Evolutionary conservation across 23 tunicate genomes (phyloP).

Genomic region (Pegea sp.): DNA sequence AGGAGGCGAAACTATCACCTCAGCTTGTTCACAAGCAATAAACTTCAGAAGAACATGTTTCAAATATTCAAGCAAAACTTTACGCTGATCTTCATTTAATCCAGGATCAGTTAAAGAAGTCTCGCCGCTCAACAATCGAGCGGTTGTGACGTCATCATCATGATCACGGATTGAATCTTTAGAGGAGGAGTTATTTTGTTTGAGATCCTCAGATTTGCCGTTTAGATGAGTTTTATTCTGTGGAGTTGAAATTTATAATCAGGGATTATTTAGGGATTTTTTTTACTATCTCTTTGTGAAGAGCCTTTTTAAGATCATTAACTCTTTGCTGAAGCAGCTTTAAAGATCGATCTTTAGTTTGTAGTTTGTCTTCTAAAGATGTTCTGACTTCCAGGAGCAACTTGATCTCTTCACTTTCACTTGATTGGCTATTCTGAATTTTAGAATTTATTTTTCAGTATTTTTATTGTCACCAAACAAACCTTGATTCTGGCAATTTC

Average conservation of each 20-base stretch:
- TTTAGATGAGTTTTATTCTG: no score
- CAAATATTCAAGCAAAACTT: constrained; percentile 50
- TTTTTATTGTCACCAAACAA: not conserved
- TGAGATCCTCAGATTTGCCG: no score
- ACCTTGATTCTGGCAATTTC: constrained; percentile 49
- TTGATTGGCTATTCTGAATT: constrained; percentile 23
- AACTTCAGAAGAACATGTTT: constrained; percentile 71
- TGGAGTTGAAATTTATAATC: no score
- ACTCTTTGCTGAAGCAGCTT: constrained; percentile 30
- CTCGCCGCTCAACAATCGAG: constrained; percentile 29
- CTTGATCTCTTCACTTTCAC: constrained; percentile 25
- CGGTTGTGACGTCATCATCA: constrained; percentile 15
- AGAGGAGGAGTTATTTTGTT: no score
- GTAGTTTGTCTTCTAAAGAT: constrained; percentile 17
- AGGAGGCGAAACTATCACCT: no score
- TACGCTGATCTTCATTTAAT: constrained; percentile 37
- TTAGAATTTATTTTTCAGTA: not conserved
- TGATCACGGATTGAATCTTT: no score
- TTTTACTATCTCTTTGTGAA: constrained; percentile 51
- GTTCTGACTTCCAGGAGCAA: constrained; percentile 9
- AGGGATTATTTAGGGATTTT: no score
- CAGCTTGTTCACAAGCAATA: constrained; percentile 51
- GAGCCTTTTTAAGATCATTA: constrained; percentile 45
- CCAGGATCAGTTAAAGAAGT: constrained; percentile 51
- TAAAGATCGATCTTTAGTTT: constrained; percentile 25